Evolutionary conservation across 2,113 vertebrate genomes (phyloP), one percentile per base, ranked within the genome.

Genomic region (Dryoscopus gambensis): DNA sequence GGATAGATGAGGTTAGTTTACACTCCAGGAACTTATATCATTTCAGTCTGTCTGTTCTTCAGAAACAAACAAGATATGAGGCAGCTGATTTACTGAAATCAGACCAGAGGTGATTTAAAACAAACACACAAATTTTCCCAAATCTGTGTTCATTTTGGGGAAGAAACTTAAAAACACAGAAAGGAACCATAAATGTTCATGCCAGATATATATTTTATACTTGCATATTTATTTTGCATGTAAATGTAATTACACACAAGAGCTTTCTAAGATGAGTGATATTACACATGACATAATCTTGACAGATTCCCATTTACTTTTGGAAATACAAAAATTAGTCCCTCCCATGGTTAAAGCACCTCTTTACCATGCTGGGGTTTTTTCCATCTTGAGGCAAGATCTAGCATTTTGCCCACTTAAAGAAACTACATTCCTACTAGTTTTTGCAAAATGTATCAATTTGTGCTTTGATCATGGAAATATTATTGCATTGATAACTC

Each of bases 121-220:
- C 8, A 76, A 84, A 87, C 9, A 27, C 14, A 47, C 10, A 65
- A 31, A 62, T 30, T 57, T 65, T n/a, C 4, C 15, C 40, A 73
- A 79, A 52, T 7, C 5, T 3, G 0, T 37, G 11, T 4, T 85
- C 7, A 17, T 40, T 23, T 33, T 1, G 2, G 9, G 63, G 20
- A 84, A 27, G 28, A 62, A 91, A 50, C 15, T 85, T 50, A 56
- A 57, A 89, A 87, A 17, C 30, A 52, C 11, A 35, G 16, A 47
- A 83, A n/a, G 22, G 16, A 88, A 13, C 1, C 8, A 47, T 17
- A 14, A 1, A 22, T 39, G 39, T 83, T 60, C 59, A 60, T 22
- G 16, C 11, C 21, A 64, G 1, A 1, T 9, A 13, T 33, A 37
- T 37, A 73, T 92, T 90, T 69, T 30, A 31, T 22, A 40, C 23